Evolutionary conservation across 2,113 vertebrate genomes (phyloP).

Genomic region (Lynx canadensis): DNA sequence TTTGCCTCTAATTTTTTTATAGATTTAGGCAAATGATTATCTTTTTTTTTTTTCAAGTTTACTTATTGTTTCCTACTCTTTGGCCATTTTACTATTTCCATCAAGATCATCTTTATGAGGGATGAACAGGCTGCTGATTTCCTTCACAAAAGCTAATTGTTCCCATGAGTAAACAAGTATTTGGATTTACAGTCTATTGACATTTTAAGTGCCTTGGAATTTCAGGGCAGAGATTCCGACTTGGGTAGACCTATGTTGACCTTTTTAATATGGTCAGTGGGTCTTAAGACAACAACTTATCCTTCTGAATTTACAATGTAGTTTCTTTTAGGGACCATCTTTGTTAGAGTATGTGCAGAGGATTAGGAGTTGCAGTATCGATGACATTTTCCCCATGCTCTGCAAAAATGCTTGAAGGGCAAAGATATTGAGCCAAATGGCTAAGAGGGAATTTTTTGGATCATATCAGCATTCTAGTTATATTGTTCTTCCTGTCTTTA

Average conservation of each 20-base stretch:
- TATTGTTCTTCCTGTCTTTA: neutral
- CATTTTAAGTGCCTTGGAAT: neutral
- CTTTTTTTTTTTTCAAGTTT: neutral
- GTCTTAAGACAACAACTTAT: neutral
- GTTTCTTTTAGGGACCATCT: neutral
- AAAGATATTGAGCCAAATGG: neutral
- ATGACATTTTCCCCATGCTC: neutral
- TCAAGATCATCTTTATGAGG: neutral
- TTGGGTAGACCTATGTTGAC: neutral
- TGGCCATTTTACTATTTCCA: neutral
- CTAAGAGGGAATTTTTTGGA: neutral
- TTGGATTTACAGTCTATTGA: neutral
- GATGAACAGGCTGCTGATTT: neutral
- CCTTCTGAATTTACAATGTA: neutral
- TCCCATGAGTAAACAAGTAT: neutral
- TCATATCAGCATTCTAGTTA: neutral
- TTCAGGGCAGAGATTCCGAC: neutral
- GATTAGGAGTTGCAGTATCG: neutral
- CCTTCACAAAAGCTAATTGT: neutral
- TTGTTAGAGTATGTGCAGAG: neutral
- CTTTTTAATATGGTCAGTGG: slow-evolving; percentile 1
- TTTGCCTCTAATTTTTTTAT: neutral
- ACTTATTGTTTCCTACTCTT: neutral
- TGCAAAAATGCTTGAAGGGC: neutral
- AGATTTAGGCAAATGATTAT: neutral